phyloP scores from a whole-genome alignment of 2,113 vertebrate genomes.

The Hystrix brachyura region DNA sequence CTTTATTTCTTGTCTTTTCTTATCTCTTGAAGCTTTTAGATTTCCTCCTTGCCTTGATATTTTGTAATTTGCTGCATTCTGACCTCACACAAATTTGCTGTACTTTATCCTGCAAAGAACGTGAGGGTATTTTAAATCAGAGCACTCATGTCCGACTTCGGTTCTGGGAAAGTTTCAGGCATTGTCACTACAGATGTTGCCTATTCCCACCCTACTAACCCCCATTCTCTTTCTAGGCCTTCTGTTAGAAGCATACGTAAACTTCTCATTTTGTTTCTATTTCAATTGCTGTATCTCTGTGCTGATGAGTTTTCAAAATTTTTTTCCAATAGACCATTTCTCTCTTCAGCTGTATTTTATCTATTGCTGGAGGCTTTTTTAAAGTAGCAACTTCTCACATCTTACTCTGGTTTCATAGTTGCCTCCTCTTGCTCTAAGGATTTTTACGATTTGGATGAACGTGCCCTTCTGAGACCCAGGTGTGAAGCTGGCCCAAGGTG shows the following conservation, averaged over 20 bases:
- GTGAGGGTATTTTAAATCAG: background rate
- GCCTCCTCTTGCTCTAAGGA: background rate
- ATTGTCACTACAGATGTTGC: fast-evolving
- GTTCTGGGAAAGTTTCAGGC: background rate
- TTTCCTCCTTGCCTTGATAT: background rate
- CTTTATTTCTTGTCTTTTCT: background rate
- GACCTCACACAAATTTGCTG: background rate
- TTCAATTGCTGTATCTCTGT: fast-evolving
- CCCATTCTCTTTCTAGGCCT: background rate
- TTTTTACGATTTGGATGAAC: too few species aligned
- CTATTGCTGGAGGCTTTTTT: background rate
- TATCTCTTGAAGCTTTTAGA: background rate
- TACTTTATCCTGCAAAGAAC: background rate
- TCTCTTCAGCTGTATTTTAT: background rate
- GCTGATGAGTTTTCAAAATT: background rate
- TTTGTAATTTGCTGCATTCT: background rate
- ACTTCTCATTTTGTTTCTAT: fast-evolving
- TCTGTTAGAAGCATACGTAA: fast-evolving
- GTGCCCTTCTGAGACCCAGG: background rate
- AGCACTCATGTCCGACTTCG: background rate
- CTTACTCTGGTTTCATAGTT: background rate
- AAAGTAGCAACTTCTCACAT: background rate
- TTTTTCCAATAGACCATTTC: background rate
- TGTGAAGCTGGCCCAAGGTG: background rate
- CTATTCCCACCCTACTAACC: fast-evolving